phyloP scores from a whole-genome alignment of 2,113 vertebrate genomes.

The Pedionomus torquatus region DNA sequence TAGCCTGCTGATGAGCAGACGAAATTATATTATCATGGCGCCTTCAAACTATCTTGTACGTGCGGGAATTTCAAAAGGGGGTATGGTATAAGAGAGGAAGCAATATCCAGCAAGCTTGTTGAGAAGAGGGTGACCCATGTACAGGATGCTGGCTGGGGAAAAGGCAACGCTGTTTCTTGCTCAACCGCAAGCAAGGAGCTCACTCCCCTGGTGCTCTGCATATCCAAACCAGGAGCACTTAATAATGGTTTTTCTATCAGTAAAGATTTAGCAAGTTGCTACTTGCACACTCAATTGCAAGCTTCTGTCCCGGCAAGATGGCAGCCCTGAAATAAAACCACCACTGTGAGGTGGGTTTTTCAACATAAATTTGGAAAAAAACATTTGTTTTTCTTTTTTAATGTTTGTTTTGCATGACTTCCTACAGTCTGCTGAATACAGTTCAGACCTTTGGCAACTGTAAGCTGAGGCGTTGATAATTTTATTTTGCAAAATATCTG shows the following conservation, averaged over 20 bases:
- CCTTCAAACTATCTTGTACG: not conserved
- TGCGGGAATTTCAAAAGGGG: not conserved
- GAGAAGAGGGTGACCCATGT: not conserved
- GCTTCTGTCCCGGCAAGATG: not conserved
- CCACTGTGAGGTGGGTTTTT: accelerated
- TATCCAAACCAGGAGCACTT: not conserved
- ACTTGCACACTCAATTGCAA: not conserved
- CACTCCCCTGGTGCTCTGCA: accelerated
- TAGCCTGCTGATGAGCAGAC: not conserved
- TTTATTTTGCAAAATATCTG: conserved; percentile 5
- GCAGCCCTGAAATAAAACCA: not conserved
- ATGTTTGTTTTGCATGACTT: not conserved
- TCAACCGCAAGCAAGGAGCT: not conserved
- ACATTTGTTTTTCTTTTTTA: not conserved
- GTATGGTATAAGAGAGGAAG: not conserved
- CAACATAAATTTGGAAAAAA: not conserved
- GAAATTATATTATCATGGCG: accelerated
- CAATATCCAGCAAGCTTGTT: not conserved
- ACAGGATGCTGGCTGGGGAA: not conserved
- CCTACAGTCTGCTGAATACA: not conserved
- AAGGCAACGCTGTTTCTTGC: not conserved
- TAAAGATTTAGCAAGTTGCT: not conserved
- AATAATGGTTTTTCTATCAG: not conserved
- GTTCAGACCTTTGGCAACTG: not conserved
- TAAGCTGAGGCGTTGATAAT: not conserved